Base-by-base conservation (phyloP, 2,888 invertebrate species). In the Beris chalybata region DNA sequence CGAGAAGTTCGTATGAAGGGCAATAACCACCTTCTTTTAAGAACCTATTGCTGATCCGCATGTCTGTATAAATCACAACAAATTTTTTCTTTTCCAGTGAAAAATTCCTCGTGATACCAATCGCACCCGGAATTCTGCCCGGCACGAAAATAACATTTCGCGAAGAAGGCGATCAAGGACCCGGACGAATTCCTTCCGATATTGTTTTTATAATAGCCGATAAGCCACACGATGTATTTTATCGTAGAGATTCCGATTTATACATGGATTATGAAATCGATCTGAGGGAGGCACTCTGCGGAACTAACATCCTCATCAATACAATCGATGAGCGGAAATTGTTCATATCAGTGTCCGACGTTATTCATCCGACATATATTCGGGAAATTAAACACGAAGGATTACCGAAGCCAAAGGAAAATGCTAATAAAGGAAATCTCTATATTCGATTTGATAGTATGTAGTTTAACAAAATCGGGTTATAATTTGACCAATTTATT, bases 161-260 rank as follows among this genome's bases (percentile, higher is more conserved):
- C 45, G 89, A 90, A 74, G 91, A 91, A 78, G 93, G 93, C 0
- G 92, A 94, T 77, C 89, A 91, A 73, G 87, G 87, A 31, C 88
- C 90, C 0, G 87, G 87, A 3, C 86, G 86, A 66, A 76, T 82
- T 74, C 74, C 79, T 77, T 91, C 90, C 31, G 91, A 92, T 76
- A 86, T 92, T 0, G 83, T 91, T 68, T 91, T 92, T 74, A 82
- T 89, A 64, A 87, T 86, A 0, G 86, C 88, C 76, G 91, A 92
- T 71, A 85, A 87, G 67, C 87, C 87, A 0, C 89, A 92, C 75
- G 85, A 87, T 0, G 78, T 79, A 1, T 93, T 87, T 77, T 77
- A 82, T 43, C 83, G 91, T 64, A 86, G 88, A 45, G 87, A 86
- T 1, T 85, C 88, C 72, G 86, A 93, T 79, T 82, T 93, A 45